A percentile compares a stretch with the other conserved stretches of the same genome.
Conservation (phyloP, 2,888 invertebrate genomes). For the Erebia epiphron region DNA sequence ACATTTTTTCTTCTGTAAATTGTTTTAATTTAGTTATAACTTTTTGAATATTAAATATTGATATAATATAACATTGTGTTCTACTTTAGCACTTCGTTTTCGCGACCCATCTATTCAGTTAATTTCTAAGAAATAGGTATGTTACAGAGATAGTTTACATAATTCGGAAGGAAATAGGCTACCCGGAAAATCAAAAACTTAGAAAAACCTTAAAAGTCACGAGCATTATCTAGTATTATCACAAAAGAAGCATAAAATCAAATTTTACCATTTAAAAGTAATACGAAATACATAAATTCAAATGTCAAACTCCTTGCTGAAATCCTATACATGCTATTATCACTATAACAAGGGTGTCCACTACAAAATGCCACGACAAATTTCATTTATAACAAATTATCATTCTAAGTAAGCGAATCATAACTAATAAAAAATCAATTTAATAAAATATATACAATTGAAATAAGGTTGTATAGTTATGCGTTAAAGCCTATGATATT, state of each 20-base stretch:
- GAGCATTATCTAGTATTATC: background rate
- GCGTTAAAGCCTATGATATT: conserved; percentile 9
- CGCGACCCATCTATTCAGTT: too few species aligned
- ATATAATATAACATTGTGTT: too few species aligned
- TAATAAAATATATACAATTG: conserved; percentile 27
- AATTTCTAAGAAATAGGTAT: too few species aligned
- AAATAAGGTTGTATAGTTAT: conserved; percentile 45
- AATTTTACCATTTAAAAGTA: conserved; percentile 30
- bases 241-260: background rate
- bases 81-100: too few species aligned
- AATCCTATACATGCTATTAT: conserved; percentile 33
- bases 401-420: conserved; percentile 40
- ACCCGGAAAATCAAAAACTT: too few species aligned
- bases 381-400: conserved; percentile 74
- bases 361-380: conserved; percentile 47
- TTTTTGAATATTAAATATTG: too few species aligned
- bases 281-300: conserved; percentile 37
- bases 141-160: too few species aligned
- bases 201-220: background rate
- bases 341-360: conserved; percentile 32
- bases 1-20: too few species aligned
- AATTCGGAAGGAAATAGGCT: too few species aligned
- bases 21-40: too few species aligned
- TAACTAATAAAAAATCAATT: conserved; percentile 29
- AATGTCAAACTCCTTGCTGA: conserved; percentile 30